These are phyloP conservation scores for Acanthis flammea DNA, from an alignment of 2,797 vertebrate species.

Conservation along the genomic window DNA sequence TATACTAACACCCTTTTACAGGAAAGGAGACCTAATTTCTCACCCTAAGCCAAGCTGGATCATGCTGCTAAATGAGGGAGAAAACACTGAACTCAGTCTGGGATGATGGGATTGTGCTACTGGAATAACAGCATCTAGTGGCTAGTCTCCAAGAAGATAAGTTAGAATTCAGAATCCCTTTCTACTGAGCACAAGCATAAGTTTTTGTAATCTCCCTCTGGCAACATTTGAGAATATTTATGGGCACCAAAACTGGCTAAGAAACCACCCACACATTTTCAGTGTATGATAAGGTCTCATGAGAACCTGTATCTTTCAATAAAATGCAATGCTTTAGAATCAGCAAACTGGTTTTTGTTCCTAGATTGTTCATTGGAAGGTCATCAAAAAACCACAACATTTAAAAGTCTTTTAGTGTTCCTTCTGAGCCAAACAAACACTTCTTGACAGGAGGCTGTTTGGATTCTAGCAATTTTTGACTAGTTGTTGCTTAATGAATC, in stretches of 20 bases:
- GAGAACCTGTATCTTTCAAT: background rate
- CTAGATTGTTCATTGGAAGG: background rate
- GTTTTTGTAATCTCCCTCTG: background rate
- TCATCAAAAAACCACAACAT: background rate
- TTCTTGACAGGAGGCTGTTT: background rate
- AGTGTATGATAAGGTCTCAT: background rate
- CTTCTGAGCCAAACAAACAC: background rate
- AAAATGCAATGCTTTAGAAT: background rate
- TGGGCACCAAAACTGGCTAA: slow-evolving; percentile 28
- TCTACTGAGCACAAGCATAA: background rate
- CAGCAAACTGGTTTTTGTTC: background rate
- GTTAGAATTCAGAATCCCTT: slow-evolving; percentile 1
- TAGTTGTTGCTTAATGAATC: background rate
- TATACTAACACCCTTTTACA: background rate
- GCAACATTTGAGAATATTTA: slow-evolving; percentile 46
- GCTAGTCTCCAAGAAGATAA: background rate
- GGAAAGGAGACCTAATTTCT: background rate
- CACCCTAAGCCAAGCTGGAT: background rate
- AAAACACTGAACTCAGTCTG: background rate
- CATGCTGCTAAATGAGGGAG: background rate
- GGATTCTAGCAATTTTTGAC: background rate
- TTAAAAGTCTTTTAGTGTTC: background rate
- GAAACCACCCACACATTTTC: slow-evolving; percentile 34
- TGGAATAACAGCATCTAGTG: background rate
- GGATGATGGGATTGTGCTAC: background rate